Evolutionary conservation across 2,113 vertebrate species (phyloP).

Genomic region (Lampris incognitus): DNA sequence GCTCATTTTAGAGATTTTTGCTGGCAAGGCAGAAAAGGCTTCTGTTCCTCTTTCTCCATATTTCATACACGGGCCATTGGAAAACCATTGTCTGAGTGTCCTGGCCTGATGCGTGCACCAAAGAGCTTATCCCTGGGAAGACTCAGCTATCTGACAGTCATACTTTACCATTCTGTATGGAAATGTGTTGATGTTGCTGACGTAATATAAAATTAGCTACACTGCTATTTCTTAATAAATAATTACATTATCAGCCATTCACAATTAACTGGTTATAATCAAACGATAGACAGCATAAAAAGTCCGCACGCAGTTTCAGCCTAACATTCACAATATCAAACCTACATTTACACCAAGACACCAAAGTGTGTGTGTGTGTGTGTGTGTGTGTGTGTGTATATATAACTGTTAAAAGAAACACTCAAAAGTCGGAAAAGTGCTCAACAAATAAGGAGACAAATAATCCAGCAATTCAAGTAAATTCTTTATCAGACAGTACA

Average conservation of each 20-base stretch:
- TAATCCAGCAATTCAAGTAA: too few species aligned
- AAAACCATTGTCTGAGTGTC: slow-evolving; percentile 67
- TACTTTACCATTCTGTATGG: neutral
- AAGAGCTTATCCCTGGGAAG: slow-evolving; percentile 55
- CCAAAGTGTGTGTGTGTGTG: too few species aligned
- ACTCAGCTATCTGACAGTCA: slow-evolving; percentile 64
- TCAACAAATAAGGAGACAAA: too few species aligned
- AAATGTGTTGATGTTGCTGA: slow-evolving; percentile 27
- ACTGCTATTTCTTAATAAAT: neutral
- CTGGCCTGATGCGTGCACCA: slow-evolving; percentile 57
- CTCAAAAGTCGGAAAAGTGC: too few species aligned
- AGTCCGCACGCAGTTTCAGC: too few species aligned
- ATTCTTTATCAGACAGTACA: too few species aligned
- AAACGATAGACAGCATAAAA: too few species aligned
- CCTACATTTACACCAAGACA: too few species aligned
- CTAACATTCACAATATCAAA: too few species aligned
- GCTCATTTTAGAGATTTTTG: slow-evolving; percentile 75
- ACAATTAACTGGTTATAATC: neutral
- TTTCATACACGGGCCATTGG: slow-evolving; percentile 77
- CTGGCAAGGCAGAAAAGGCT: slow-evolving; percentile 72
- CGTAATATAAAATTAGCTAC: neutral
- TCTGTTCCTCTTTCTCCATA: slow-evolving; percentile 72
- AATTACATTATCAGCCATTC: neutral
- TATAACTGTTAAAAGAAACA: too few species aligned
- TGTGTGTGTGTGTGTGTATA: too few species aligned